These are phyloP conservation scores for Chelonia mydas DNA, from an alignment of 2,797 vertebrate genomes.

Conservation along the genomic window DNA sequence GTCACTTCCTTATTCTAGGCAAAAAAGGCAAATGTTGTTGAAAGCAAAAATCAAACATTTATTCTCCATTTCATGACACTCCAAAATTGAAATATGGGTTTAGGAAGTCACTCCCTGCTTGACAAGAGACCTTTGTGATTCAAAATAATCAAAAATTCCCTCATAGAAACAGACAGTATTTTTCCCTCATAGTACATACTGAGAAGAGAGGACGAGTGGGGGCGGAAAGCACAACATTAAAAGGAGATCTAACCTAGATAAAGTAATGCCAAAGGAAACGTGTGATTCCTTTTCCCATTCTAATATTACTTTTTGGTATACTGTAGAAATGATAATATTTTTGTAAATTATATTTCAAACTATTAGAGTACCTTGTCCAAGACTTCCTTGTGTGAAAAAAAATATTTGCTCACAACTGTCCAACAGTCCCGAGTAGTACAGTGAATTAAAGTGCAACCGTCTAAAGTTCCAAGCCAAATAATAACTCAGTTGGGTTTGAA, in stretches of 20 bases:
- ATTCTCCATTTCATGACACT: background rate
- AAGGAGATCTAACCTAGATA: constrained; percentile 22
- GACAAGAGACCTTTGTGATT: background rate
- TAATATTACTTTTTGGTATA: constrained; percentile 48
- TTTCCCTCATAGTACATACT: background rate
- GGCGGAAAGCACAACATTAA: background rate
- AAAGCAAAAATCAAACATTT: constrained; percentile 30
- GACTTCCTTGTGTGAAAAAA: constrained; percentile 73
- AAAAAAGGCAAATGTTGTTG: constrained; percentile 37
- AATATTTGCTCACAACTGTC: constrained; percentile 67
- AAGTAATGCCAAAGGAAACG: background rate
- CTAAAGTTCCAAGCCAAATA: constrained; percentile 73
- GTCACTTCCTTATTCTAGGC: constrained; percentile 94
- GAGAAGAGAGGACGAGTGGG: background rate
- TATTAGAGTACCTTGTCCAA: constrained; percentile 60
- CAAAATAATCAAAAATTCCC: background rate
- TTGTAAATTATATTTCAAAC: constrained; percentile 63
- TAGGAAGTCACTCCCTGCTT: background rate
- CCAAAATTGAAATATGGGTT: background rate
- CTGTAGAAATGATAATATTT: constrained; percentile 75
- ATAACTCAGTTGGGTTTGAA: constrained; percentile 46
- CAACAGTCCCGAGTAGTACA: constrained; percentile 50
- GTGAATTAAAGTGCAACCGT: constrained; percentile 51
- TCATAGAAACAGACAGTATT: background rate
- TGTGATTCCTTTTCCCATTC: background rate